A percentile compares a stretch with the other conserved stretches of the same genome.
These are phyloP conservation scores for Cataglyphis rosenhaueri DNA, from an alignment of 2,888 invertebrate genomes.

Conservation along the genomic window DNA sequence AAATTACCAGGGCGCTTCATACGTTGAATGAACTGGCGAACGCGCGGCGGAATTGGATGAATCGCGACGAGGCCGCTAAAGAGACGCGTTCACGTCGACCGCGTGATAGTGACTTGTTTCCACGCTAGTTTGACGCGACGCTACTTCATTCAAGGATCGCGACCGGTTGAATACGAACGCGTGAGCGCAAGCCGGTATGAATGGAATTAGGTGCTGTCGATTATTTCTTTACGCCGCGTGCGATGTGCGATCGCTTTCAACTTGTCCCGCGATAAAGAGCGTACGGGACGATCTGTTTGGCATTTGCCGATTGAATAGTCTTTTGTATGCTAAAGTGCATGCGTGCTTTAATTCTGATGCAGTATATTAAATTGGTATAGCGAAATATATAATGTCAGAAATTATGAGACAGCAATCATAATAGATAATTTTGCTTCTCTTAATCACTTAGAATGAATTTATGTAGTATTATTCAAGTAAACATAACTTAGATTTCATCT, in stretches of 20 bases:
- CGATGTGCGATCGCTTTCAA: slow-evolving; percentile 25
- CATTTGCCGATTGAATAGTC: slow-evolving; percentile 52
- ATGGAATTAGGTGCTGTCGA: slow-evolving; percentile 54
- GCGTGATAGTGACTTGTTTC: slow-evolving; percentile 45
- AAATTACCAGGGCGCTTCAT: slow-evolving; percentile 30
- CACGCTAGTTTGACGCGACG: slow-evolving; percentile 41
- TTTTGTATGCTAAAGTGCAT: slow-evolving; percentile 48
- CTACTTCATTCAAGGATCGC: slow-evolving; percentile 45
- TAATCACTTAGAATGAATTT: background rate
- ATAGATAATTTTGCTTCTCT: background rate
- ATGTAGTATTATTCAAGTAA: background rate
- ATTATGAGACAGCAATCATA: slow-evolving; percentile 15
- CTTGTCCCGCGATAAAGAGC: slow-evolving; percentile 39
- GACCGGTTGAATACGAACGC: slow-evolving; percentile 44
- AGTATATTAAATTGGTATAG: slow-evolving; percentile 14
- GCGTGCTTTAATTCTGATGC: slow-evolving; percentile 40
- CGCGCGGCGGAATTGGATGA: slow-evolving; percentile 15
- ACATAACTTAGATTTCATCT: background rate
- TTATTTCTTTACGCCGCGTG: slow-evolving; percentile 38
- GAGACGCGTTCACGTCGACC: slow-evolving; percentile 13
- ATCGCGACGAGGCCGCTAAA: slow-evolving; percentile 2
- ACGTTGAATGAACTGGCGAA: slow-evolving; percentile 27
- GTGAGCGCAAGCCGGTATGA: slow-evolving; percentile 39
- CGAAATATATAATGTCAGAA: slow-evolving; percentile 15
- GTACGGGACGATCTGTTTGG: slow-evolving; percentile 40